Conservation (phyloP, 2,797 vertebrate species). For the Coranthus polyacanthus region DNA sequence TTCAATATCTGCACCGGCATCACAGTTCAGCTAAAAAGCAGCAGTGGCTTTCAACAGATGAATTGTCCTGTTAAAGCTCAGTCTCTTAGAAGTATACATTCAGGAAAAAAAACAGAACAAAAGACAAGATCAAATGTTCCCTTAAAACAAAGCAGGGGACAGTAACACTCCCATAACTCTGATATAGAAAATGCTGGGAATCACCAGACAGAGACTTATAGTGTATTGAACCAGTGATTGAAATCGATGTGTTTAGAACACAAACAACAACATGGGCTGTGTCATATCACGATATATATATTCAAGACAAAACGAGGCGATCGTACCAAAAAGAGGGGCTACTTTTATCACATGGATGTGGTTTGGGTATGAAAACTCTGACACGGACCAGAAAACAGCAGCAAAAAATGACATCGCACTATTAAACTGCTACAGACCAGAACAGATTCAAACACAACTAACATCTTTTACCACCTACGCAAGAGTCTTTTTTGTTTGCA, state of each 20-base stretch:
- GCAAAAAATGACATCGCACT: too few relatives aligned
- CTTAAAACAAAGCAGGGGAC: not conserved
- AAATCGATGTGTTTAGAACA: not conserved
- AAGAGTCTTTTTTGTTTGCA: too few relatives aligned
- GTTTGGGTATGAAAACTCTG: too few relatives aligned
- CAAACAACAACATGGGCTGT: too few relatives aligned
- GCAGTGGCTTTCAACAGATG: slow-evolving; percentile 36
- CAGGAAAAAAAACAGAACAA: not conserved
- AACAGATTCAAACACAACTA: too few relatives aligned
- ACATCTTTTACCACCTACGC: too few relatives aligned
- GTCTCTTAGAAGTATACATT: not conserved
- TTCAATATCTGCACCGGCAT: slow-evolving; percentile 50
- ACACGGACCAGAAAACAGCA: too few relatives aligned
- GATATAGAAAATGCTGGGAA: not conserved
- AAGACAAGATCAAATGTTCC: not conserved
- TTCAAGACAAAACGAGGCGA: too few relatives aligned
- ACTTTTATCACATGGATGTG: too few relatives aligned
- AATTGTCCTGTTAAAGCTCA: slow-evolving; percentile 14
- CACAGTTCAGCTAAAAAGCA: slow-evolving; percentile 43
- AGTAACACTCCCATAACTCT: not conserved
- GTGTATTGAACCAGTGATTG: not conserved
- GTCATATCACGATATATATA: too few relatives aligned
- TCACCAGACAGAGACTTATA: not conserved
- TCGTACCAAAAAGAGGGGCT: too few relatives aligned
- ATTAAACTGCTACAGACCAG: too few relatives aligned